Conservation (phyloP, 2,113 vertebrate species). For the Mirza zaza region DNA sequence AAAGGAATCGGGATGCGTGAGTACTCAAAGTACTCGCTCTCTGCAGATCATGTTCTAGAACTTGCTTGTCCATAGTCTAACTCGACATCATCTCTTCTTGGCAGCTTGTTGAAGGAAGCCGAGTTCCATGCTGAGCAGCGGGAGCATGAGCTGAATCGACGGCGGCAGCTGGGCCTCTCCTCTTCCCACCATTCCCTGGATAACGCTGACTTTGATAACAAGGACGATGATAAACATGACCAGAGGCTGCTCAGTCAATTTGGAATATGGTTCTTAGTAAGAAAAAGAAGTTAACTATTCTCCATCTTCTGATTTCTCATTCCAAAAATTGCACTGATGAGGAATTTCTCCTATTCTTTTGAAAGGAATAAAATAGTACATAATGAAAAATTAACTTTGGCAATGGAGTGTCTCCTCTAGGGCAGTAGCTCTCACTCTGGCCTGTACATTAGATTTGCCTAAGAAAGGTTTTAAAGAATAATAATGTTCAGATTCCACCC, state of each 20-base stretch:
- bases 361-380: neutral
- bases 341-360: neutral
- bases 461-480: neutral
- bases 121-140: conserved; percentile 98
- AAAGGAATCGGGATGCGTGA: neutral
- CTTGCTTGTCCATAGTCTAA: neutral
- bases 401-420: neutral
- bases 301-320: neutral
- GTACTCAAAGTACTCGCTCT: neutral
- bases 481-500: neutral
- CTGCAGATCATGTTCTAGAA: neutral
- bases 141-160: conserved; percentile 94
- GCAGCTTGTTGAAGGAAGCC: conserved; percentile 96
- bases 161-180: conserved; percentile 96
- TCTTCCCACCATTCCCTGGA: conserved; percentile 97
- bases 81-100: neutral
- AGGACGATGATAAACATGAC: conserved; percentile 98
- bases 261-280: conserved; percentile 99
- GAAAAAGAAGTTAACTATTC: conserved; percentile 30
- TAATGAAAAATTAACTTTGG: neutral
- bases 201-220: conserved; percentile 98
- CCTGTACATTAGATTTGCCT: neutral
- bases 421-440: neutral
- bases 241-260: conserved; percentile 98
- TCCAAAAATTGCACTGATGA: neutral